Percentiles rank a stretch among this genome's conserved stretches.
These are phyloP conservation scores for Eulemur coronatus DNA, from an alignment of 2,797 vertebrate genomes.

Conservation along the genomic window DNA sequence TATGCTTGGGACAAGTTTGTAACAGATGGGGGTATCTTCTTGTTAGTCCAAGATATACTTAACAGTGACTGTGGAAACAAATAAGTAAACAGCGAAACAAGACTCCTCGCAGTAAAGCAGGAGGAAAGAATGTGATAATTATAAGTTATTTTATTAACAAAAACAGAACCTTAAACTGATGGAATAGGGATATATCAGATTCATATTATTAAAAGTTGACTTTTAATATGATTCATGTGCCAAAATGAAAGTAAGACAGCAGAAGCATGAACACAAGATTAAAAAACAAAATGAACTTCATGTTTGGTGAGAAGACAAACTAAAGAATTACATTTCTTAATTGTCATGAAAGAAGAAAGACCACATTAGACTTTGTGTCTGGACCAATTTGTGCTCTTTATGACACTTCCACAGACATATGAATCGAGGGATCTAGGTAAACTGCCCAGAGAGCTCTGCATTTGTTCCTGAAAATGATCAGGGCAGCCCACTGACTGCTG, in stretches of 20 bases:
- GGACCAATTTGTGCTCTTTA: neutral
- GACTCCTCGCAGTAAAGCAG: neutral
- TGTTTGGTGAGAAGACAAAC: neutral
- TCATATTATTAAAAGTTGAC: neutral
- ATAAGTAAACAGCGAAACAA: neutral
- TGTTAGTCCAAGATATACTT: neutral
- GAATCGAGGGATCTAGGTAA: neutral
- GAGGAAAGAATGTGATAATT: neutral
- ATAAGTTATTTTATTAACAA: neutral
- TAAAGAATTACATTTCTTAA: neutral
- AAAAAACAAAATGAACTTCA: neutral
- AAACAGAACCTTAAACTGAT: neutral
- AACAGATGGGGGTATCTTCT: neutral
- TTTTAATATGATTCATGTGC: neutral
- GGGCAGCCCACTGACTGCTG: too few species aligned
- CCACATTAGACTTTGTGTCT: neutral
- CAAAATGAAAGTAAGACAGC: neutral
- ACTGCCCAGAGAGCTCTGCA: neutral
- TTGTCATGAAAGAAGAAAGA: neutral
- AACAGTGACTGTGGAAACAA: neutral
- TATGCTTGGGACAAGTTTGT: neutral
- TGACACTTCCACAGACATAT: neutral
- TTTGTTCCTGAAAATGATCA: neutral
- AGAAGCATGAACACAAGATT: neutral
- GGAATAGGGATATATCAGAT: neutral